phyloP scores from a whole-genome alignment of 1,140 invertebrate genomes.

The Pseudachorutes palmiensis region DNA sequence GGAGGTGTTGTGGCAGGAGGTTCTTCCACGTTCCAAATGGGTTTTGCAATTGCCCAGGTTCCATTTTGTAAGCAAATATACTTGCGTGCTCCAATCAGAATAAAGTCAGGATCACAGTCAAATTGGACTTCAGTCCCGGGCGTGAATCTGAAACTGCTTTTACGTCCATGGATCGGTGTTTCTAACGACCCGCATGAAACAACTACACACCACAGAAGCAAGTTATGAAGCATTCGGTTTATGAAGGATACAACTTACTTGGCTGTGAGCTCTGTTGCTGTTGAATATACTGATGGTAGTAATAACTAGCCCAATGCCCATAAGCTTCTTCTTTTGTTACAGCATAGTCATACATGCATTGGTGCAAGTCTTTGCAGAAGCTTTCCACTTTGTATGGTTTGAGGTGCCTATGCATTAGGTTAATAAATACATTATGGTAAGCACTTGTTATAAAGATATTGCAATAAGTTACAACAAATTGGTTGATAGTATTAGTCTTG shows the following conservation, averaged over 20 bases:
- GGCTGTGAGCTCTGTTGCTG: conserved; percentile 40
- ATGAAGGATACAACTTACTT: no score
- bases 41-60: no score
- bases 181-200: conserved; percentile 77
- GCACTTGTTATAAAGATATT: background rate
- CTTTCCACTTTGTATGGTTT: conserved; percentile 57
- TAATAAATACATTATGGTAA: conserved; percentile 22
- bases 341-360: conserved; percentile 80
- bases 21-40: no score
- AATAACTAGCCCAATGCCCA: conserved; percentile 76
- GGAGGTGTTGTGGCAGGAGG: no score
- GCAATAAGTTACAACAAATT: no score
- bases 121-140: conserved; percentile 81
- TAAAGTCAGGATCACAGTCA: conserved; percentile 81
- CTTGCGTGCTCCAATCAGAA: conserved; percentile 72
- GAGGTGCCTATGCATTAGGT: conserved; percentile 45
- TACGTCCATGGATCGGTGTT: conserved; percentile 80
- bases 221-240: no score
- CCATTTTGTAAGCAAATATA: conserved; percentile 66
- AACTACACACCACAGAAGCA: no score
- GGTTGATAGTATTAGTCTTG: no score
- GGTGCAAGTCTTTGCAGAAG: conserved; percentile 69
- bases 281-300: conserved; percentile 61
- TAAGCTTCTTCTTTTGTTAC: conserved; percentile 73
- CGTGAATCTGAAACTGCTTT: conserved; percentile 80